These are phyloP conservation scores for Callipepla squamata DNA, from an alignment of 2,113 vertebrate species.

Conservation along the genomic window DNA sequence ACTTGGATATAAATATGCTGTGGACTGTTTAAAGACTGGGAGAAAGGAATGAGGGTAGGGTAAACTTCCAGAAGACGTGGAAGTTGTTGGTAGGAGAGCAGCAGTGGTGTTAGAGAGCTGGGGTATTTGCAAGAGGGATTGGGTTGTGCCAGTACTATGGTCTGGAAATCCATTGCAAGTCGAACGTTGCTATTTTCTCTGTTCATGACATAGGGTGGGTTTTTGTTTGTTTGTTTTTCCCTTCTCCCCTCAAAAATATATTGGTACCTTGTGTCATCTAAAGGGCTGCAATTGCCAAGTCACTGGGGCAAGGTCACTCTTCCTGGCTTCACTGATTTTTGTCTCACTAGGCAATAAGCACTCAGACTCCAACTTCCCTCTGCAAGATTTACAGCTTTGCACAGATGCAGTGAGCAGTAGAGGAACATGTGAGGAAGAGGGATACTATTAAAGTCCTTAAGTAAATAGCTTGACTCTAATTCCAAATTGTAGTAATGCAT, in stretches of 20 bases:
- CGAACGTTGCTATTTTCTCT: neutral
- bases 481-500: neutral
- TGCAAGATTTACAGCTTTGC: slow-evolving; percentile 19
- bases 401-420: neutral
- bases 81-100: neutral
- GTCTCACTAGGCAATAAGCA: neutral
- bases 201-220: neutral
- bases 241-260: fast-evolving
- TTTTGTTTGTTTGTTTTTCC: neutral
- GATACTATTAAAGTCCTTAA: neutral
- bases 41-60: neutral
- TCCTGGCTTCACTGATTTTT: neutral
- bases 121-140: neutral
- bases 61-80: neutral
- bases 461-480: neutral
- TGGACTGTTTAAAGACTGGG: neutral
- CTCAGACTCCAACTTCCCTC: neutral
- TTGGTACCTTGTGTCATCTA: fast-evolving
- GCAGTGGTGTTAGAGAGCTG: fast-evolving
- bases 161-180: neutral
- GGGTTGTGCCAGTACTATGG: neutral
- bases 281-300: neutral
- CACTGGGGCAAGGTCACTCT: neutral
- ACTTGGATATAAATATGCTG: neutral
- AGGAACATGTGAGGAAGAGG: neutral